A percentile compares a stretch with the other conserved stretches of the same genome.
phyloP scores from a whole-genome alignment of 2,888 invertebrate species.

The Mactromeris polynyma region DNA sequence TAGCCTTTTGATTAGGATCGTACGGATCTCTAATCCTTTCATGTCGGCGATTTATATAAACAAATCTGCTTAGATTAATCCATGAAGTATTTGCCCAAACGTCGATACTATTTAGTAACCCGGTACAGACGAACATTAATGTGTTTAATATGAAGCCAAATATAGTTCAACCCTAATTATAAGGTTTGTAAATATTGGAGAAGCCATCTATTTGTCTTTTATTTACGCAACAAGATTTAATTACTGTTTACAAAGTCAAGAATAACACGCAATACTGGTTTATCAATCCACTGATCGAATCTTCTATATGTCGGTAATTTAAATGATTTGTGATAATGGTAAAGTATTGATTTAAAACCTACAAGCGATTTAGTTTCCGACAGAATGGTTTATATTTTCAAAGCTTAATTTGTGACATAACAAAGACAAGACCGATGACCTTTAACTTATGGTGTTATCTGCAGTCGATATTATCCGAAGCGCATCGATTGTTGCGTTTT shows the following conservation, averaged over 20 bases:
- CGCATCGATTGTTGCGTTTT: background rate
- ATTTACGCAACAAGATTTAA: slow-evolving; percentile 24
- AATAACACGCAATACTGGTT: background rate
- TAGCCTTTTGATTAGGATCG: background rate
- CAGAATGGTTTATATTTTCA: background rate
- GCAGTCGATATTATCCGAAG: background rate
- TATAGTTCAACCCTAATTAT: slow-evolving; percentile 1
- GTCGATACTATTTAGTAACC: slow-evolving; percentile 13
- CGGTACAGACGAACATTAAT: background rate
- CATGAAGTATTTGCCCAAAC: slow-evolving; percentile 8
- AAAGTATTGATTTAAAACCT: background rate
- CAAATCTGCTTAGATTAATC: background rate
- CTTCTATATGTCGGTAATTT: background rate
- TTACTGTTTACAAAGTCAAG: slow-evolving; percentile 2
- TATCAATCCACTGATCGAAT: background rate
- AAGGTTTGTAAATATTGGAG: slow-evolving; percentile 6
- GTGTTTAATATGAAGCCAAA: background rate
- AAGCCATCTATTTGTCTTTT: slow-evolving; percentile 12
- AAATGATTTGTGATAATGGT: background rate
- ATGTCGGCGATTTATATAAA: background rate
- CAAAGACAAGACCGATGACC: background rate
- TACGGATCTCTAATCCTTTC: background rate
- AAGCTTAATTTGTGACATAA: background rate
- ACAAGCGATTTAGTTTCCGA: background rate
- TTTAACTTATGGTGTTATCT: background rate